Evolutionary conservation across 2,888 invertebrate species (phyloP), one percentile per base, ranked within the genome.

Genomic region (Tetrapedia diversipes): DNA sequence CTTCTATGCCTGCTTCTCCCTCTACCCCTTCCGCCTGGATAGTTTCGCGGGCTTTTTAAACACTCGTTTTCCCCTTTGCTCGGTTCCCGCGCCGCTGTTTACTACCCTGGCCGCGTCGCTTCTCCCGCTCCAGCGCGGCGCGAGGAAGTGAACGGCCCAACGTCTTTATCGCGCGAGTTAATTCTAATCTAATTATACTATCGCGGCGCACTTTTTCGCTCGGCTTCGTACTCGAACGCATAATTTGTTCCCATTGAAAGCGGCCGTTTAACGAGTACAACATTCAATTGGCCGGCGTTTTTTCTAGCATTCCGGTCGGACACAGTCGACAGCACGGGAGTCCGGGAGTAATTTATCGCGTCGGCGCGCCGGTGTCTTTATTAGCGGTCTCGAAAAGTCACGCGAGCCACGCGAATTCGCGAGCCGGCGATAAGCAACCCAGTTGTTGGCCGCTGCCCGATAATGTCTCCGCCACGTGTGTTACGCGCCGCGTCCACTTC

Each of bases 181-280:
- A 64, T 64, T 53, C 66, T 66, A 64, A 78, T 77, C 77, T 71
- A 67, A 78, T 77, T 77, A 60, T 67, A 49, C 77, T 57, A 77
- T 78, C 78, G 59, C 7, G 39, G 57, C 19, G 10, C 27, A 71
- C n/a, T 67, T 71, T 77, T 77, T 77, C 65, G 49, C 65, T 22
- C 34, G n/a, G 14, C 16, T n/a, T 45, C 43, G 14, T 51, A 22
- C 47, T 29, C 56, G 77, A 77, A 78, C 60, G 71, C 77, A 71
- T 77, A 78, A 78, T 78, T 78, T 67, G 63, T 47, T 64, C 37
- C 43, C 66, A 57, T 67, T 71, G 39, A 54, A 63, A 47, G 34
- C 32, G 56, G 19, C 41, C 61, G 61, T 51, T 66, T 77, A 78
- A 78, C 78, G 56, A 70, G 70, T 45, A n/a, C n/a, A 53, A 69